phyloP scores from a whole-genome alignment of 2,888 invertebrate species.

The Diadegma fenestrale region DNA sequence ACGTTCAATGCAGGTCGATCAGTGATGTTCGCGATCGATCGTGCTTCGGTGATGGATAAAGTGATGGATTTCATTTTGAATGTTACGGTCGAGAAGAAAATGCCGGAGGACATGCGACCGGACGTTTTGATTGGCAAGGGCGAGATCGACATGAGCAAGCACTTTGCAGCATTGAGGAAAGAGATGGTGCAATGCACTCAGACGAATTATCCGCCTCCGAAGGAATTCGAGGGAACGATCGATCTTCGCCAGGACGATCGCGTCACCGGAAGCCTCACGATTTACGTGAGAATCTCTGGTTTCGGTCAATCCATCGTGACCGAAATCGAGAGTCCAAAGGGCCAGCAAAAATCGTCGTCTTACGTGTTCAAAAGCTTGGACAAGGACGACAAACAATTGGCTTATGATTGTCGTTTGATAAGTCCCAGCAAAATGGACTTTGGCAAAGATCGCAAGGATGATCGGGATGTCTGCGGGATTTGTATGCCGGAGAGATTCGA shows the following conservation, averaged over 20 bases:
- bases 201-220: conserved; percentile 76
- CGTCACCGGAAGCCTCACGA: conserved; percentile 86
- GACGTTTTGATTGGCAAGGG: conserved; percentile 87
- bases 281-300: conserved; percentile 88
- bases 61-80: conserved; percentile 86
- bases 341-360: conserved; percentile 61
- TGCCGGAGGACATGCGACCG: conserved; percentile 87
- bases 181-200: conserved; percentile 81
- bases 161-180: conserved; percentile 87
- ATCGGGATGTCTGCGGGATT: conserved; percentile 63
- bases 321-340: conserved; percentile 84
- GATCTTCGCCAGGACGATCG: conserved; percentile 85
- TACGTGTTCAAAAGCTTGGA: conserved; percentile 76
- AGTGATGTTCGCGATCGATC: conserved; percentile 88
- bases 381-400: conserved; percentile 63
- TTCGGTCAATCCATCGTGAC: conserved; percentile 89
- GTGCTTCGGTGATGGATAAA: conserved; percentile 85
- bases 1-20: conserved; percentile 88
- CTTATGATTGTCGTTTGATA: conserved; percentile 77
- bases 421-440: conserved; percentile 69
- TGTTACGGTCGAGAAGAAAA: conserved; percentile 86
- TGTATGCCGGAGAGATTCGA: conserved; percentile 66
- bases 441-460: conserved; percentile 67
- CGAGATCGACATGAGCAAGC: conserved; percentile 87
- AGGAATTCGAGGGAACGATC: conserved; percentile 88